These are phyloP conservation scores for Tridacna crocea DNA, from an alignment of 2,888 invertebrate genomes.

Conservation along the genomic window DNA sequence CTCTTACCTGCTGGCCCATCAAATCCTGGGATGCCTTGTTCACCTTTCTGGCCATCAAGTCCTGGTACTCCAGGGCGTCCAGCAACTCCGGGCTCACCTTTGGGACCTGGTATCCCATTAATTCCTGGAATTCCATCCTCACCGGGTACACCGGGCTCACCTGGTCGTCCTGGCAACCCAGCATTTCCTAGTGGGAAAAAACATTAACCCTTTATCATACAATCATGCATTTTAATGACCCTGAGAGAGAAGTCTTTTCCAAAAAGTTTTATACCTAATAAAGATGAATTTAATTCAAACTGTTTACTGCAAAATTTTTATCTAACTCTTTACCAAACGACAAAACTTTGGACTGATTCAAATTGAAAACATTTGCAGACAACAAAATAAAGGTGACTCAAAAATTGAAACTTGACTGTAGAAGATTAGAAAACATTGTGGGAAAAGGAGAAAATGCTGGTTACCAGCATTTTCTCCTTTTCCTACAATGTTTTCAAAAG, in stretches of 20 bases:
- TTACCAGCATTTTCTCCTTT: no score
- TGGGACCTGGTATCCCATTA: constrained; percentile 63
- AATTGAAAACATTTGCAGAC: no score
- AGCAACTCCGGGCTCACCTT: constrained; percentile 60
- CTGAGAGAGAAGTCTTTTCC: not conserved
- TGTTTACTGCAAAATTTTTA: no score
- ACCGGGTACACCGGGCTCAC: constrained; percentile 60
- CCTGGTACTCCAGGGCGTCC: constrained; percentile 67
- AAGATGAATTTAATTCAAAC: not conserved
- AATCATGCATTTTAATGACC: not conserved
- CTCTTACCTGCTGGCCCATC: constrained; percentile 62
- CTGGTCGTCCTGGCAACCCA: constrained; percentile 77
- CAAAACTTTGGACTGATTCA: no score
- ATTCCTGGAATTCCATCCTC: constrained; percentile 61
- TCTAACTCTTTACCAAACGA: no score
- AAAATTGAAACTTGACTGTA: no score
- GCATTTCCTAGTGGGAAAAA: constrained; percentile 45
- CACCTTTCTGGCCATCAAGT: constrained; percentile 68
- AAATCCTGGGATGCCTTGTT: constrained; percentile 61
- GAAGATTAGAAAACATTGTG: no score
- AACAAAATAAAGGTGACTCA: no score
- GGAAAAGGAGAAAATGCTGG: no score
- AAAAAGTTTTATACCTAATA: not conserved
- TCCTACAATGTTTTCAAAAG: no score
- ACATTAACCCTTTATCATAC: not conserved